Base-by-base conservation (phyloP, 1,140 invertebrate species). In the Heliconius congener region DNA sequence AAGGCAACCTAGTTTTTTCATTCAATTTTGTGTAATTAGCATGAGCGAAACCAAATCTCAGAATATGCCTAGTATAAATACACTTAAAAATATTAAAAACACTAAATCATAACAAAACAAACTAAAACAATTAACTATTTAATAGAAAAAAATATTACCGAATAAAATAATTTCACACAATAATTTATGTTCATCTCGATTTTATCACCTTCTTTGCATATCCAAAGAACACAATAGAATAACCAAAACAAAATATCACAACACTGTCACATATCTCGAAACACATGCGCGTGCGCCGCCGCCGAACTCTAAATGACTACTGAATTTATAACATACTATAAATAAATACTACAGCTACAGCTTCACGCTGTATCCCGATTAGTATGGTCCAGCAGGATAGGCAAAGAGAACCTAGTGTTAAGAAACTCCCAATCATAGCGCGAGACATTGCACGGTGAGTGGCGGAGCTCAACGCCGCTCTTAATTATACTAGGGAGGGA, bases 241-340 rank as follows among this genome's bases (percentile, higher is more conserved):
- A 8, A 66, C 60, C 60, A 30, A 66, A 66, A 66, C 60, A 66
- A 46, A 46, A 57, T 71, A 18, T 80, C 78, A 80, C 78, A 83
- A 81, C 82, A 82, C 82, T 77, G 81, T 6, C 60, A 66, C 60
- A 27, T 66, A 46, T 27, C 3, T n/a, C 8, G 5, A 66, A 23
- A 16, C 5, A 46, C 76, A 79, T 55, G 84, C 84, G 84, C 84
- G 82, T 81, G 84, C 84, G 81, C 77, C 83, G 83, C 76, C 77
- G 74, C 46, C 83, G 19, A 60, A 27, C 66, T 81, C 81, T 6
- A 34, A 39, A 19, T 30, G 75, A 84, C 83, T 82, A 84, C 79
- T 30, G 77, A 52, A 66, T 77, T 23, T 23, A 72, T 74, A 73
- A 76, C 30, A 39, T 74, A 78, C 80, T 85, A 84, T 85, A 84